Base-by-base conservation (phyloP, 2,797 vertebrate species). In the Denticeps clupeoides region DNA sequence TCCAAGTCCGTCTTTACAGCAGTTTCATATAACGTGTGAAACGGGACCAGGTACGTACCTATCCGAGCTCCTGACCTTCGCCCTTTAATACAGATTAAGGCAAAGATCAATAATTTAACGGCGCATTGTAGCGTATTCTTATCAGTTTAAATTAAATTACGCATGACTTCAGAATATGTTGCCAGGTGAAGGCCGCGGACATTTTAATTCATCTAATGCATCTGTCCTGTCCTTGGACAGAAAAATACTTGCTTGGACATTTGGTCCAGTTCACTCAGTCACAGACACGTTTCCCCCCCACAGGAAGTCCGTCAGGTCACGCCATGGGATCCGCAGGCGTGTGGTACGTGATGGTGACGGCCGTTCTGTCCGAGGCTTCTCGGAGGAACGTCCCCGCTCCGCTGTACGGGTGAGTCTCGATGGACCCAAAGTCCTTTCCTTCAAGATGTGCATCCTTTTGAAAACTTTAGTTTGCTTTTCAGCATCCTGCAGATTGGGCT, bases 21-120 rank as follows among this genome's bases (percentile, higher is more conserved):
- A 99, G 74, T 94, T 93, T 70, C 87, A 89, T 0, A 87, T 94
- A 72, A 96, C 93, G 62, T 99, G 94, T 0, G 94, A 99, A 78
- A 97, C 93, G 0, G 94, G 93, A 1, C 92, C 94, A 52, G 94
- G 93, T 98, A 66, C 67, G 53, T 1, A 31, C 13, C 12, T 25
- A n/a, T n/a, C n/a, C n/a, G n/a, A n/a, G n/a, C n/a, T n/a, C n/a
- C n/a, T n/a, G n/a, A n/a, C n/a, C n/a, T n/a, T n/a, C n/a, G n/a
- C n/a, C n/a, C n/a, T n/a, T n/a, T n/a, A n/a, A n/a, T n/a, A n/a
- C n/a, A n/a, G n/a, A n/a, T n/a, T n/a, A n/a, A n/a, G n/a, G n/a
- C n/a, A n/a, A n/a, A n/a, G n/a, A n/a, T n/a, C n/a, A n/a, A n/a
- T n/a, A n/a, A n/a, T n/a, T n/a, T n/a, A n/a, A n/a, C n/a, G n/a